Conservation (phyloP, 2,888 invertebrate species). For the Pollenia griseotomentosa region DNA sequence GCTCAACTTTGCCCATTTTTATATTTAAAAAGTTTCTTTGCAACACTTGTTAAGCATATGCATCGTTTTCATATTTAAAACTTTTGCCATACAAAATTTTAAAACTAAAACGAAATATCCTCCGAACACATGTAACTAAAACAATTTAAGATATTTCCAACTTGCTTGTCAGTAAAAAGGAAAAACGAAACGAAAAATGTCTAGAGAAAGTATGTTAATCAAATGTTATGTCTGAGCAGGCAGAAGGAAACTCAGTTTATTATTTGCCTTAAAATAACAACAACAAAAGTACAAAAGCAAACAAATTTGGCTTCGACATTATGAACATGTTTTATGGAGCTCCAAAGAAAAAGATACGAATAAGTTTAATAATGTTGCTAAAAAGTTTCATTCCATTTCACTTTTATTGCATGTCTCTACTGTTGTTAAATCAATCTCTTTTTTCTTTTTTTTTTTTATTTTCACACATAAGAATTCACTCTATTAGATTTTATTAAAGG, state of each 20-base stretch:
- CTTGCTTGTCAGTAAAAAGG: not conserved
- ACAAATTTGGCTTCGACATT: conserved; percentile 13
- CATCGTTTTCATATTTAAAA: conserved; percentile 49
- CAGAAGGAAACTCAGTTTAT: not conserved
- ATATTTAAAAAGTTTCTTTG: conserved; percentile 26
- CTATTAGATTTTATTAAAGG: conserved; percentile 35
- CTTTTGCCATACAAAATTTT: conserved; percentile 34
- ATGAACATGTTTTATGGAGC: conserved; percentile 31
- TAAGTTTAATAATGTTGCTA: conserved; percentile 47
- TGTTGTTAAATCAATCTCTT: conserved; percentile 20
- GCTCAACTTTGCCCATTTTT: conserved; percentile 22
- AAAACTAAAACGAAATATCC: not conserved
- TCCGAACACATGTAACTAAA: conserved; percentile 35
- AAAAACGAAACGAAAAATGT: not conserved
- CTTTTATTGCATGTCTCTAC: conserved; percentile 21
- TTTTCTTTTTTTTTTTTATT: conserved; percentile 2
- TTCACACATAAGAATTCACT: conserved; percentile 36
- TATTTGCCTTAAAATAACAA: not conserved
- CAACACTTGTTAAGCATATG: conserved; percentile 24
- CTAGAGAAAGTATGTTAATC: conserved; percentile 14
- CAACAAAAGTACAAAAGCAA: not conserved
- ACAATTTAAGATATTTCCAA: conserved; percentile 15
- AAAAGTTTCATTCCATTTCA: conserved; percentile 17
- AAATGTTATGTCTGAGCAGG: not conserved
- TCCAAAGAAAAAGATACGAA: not conserved